phyloP scores from a whole-genome alignment of 2,888 invertebrate species.

The Melanargia galathea region DNA sequence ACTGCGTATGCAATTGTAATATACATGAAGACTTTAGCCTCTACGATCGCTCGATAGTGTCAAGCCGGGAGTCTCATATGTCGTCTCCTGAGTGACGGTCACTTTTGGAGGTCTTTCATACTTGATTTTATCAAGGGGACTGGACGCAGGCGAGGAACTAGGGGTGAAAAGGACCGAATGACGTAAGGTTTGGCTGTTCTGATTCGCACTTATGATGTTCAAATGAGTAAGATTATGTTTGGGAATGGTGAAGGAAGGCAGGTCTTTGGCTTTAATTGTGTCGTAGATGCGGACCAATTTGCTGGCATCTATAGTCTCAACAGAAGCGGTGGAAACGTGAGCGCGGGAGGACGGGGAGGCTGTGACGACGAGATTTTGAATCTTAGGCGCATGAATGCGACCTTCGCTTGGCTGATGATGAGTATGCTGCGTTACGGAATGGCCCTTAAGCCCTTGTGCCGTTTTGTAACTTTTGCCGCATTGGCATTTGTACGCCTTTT shows the following conservation, averaged over 20 bases:
- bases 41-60: slow-evolving; percentile 40
- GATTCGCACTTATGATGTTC: slow-evolving; percentile 55
- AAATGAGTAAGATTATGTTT: slow-evolving; percentile 64
- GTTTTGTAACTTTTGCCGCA: slow-evolving; percentile 94
- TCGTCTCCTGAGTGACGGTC: slow-evolving; percentile 55
- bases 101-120: slow-evolving; percentile 63
- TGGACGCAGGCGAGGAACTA: slow-evolving; percentile 68
- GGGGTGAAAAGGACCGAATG: slow-evolving; percentile 76
- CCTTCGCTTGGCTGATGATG: slow-evolving; percentile 44
- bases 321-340: slow-evolving; percentile 46
- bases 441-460: slow-evolving; percentile 88
- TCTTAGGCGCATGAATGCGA: slow-evolving; percentile 46
- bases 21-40: slow-evolving; percentile 43
- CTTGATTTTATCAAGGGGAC: slow-evolving; percentile 59
- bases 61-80: slow-evolving; percentile 47
- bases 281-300: slow-evolving; percentile 75
- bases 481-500: slow-evolving; percentile 90
- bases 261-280: slow-evolving; percentile 65
- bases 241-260: slow-evolving; percentile 68
- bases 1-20: slow-evolving; percentile 33
- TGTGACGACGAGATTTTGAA: slow-evolving; percentile 71
- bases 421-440: slow-evolving; percentile 76
- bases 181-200: slow-evolving; percentile 43
- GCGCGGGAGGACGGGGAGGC: slow-evolving; percentile 61
- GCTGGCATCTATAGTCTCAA: slow-evolving; percentile 60